These are phyloP conservation scores for Tyto alba DNA, from an alignment of 2,113 vertebrate species.

Conservation along the genomic window DNA sequence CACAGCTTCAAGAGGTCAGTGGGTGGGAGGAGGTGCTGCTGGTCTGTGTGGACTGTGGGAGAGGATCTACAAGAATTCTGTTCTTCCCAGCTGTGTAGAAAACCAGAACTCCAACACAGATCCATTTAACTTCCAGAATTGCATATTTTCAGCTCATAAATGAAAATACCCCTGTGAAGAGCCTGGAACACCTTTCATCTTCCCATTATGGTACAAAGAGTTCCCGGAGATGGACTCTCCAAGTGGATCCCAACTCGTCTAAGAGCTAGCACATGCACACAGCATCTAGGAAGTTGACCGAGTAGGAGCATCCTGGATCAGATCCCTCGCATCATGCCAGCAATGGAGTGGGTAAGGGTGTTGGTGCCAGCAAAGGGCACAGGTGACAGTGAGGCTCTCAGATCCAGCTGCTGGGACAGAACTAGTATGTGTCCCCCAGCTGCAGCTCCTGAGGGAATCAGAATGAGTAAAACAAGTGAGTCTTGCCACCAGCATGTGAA, in stretches of 20 bases:
- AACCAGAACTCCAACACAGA: not conserved
- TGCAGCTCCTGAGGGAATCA: not conserved
- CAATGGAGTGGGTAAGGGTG: not conserved
- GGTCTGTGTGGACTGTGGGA: not conserved
- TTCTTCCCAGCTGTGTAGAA: not conserved
- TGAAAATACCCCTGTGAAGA: not conserved
- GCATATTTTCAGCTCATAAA: not conserved
- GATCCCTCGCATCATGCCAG: not conserved
- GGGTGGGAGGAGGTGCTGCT: not conserved
- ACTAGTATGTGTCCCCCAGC: accelerated
- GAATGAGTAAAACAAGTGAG: accelerated
- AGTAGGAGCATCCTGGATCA: not conserved
- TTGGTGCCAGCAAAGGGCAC: accelerated
- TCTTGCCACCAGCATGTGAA: accelerated
- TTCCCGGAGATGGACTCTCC: not conserved
- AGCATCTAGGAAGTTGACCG: not conserved
- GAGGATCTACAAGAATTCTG: not conserved
- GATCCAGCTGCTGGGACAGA: not conserved
- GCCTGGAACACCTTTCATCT: not conserved
- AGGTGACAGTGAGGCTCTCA: not conserved
- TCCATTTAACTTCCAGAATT: not conserved
- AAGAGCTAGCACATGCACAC: not conserved
- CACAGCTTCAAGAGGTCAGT: not conserved
- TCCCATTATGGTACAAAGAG: accelerated
- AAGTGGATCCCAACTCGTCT: not conserved